These are phyloP conservation scores for Apogon hyalosoma DNA, from an alignment of 2,797 vertebrate species.

Conservation along the genomic window DNA sequence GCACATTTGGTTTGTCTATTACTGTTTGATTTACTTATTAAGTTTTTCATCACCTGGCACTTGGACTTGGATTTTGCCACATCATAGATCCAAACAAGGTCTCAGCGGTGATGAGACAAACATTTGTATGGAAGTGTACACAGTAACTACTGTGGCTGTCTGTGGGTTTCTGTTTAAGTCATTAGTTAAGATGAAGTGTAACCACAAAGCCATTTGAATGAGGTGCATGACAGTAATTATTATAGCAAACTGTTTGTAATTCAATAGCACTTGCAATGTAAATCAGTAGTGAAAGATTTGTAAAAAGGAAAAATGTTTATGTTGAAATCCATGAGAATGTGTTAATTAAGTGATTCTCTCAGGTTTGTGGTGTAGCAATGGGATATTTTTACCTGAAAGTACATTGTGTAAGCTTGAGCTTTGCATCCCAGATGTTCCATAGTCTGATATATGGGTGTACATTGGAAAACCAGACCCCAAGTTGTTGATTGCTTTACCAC, in stretches of 20 bases:
- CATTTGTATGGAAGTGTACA: slow-evolving; percentile 5
- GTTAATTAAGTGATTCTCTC: too few species aligned
- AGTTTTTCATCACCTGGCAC: slow-evolving; percentile 2
- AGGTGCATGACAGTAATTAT: background rate
- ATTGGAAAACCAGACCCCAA: background rate
- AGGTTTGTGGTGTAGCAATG: too few species aligned
- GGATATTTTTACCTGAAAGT: too few species aligned
- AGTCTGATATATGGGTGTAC: too few species aligned
- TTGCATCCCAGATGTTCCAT: too few species aligned
- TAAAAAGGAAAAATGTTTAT: background rate
- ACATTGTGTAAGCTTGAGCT: too few species aligned
- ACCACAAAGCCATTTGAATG: background rate
- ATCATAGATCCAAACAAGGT: slow-evolving; percentile 11
- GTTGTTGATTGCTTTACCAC: background rate
- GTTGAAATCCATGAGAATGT: too few species aligned
- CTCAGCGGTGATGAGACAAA: slow-evolving; percentile 17
- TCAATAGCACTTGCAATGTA: background rate
- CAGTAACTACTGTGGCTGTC: background rate
- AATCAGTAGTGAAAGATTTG: background rate
- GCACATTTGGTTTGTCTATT: background rate
- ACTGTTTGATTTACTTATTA: background rate
- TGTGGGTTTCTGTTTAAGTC: background rate
- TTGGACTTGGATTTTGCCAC: background rate
- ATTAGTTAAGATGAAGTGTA: slow-evolving; percentile 7
- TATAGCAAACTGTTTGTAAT: background rate